Conservation (phyloP, 2,113 vertebrate genomes). For the Beaufortia kweichowensis region DNA sequence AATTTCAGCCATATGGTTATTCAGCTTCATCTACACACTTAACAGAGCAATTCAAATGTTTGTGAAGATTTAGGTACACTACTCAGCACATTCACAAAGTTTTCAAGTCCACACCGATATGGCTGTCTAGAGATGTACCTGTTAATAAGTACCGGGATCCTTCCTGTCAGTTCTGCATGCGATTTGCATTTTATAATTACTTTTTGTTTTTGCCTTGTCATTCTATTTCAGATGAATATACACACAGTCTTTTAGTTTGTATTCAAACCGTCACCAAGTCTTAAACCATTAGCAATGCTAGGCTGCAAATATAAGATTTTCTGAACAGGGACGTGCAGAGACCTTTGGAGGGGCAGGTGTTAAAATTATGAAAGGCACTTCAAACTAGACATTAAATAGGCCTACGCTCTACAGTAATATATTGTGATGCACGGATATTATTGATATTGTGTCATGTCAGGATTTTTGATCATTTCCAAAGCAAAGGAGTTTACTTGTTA, state of each 20-base stretch:
- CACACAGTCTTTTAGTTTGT: constrained; percentile 13
- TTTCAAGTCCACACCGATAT: not conserved
- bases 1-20: not conserved
- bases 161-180: not conserved
- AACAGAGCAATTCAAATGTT: not conserved
- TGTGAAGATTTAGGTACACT: not conserved
- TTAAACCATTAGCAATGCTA: constrained; percentile 20
- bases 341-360: too few species aligned
- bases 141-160: not conserved
- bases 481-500: too few species aligned
- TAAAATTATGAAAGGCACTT: too few species aligned
- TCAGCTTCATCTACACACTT: not conserved
- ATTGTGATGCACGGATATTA: too few species aligned
- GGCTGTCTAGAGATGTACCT: not conserved
- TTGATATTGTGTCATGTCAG: too few species aligned
- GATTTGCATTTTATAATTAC: constrained; percentile 50
- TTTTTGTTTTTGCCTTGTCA: constrained; percentile 36
- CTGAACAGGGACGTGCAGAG: too few species aligned
- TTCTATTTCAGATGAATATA: constrained; percentile 2
- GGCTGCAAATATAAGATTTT: not conserved
- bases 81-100: not conserved
- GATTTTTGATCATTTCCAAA: too few species aligned
- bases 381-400: too few species aligned
- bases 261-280: constrained; percentile 22
- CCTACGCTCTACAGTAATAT: too few species aligned